Evolutionary conservation across 1,140 invertebrate genomes (phyloP).

Genomic region (Lucilia sericata): DNA sequence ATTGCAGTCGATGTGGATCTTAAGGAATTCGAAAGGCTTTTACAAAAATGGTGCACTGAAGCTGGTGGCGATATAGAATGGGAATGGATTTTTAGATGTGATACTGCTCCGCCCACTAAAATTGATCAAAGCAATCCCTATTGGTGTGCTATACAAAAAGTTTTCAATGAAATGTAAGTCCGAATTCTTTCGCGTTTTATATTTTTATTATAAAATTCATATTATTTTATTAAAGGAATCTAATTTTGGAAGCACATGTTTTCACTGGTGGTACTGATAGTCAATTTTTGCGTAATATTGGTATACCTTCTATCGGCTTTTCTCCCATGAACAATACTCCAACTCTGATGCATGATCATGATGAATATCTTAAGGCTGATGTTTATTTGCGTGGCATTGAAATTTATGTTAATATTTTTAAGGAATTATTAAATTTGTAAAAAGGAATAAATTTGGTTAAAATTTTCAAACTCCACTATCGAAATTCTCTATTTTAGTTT

Average conservation of each 20-base stretch:
- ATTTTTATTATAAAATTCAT: not conserved
- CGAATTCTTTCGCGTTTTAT: not conserved
- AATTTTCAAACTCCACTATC: not conserved
- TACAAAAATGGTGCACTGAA: conserved; percentile 79
- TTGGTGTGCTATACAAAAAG: conserved; percentile 80
- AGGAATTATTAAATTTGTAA: conserved; percentile 70
- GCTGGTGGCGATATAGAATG: conserved; percentile 81
- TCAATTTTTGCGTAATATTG: conserved; percentile 74
- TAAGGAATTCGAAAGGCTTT: conserved; percentile 76
- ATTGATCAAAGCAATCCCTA: conserved; percentile 77
- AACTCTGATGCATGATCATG: conserved; percentile 82
- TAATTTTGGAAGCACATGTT: conserved; percentile 74
- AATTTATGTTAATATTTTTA: conserved; percentile 74
- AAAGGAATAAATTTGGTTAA: not conserved
- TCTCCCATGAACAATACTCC: conserved; percentile 87
- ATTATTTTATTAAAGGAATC: conserved; percentile 52
- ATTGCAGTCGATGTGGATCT: conserved; percentile 78
- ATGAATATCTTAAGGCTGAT: conserved; percentile 80
- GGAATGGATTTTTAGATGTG: conserved; percentile 77
- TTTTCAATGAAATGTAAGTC: conserved; percentile 70
- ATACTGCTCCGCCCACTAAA: conserved; percentile 73
- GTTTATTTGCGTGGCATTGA: conserved; percentile 81
- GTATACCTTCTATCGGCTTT: conserved; percentile 84
- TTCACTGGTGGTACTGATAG: conserved; percentile 84
- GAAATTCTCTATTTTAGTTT: not conserved